Base-by-base conservation (phyloP, 2,113 vertebrate species). In the Lynx canadensis region DNA sequence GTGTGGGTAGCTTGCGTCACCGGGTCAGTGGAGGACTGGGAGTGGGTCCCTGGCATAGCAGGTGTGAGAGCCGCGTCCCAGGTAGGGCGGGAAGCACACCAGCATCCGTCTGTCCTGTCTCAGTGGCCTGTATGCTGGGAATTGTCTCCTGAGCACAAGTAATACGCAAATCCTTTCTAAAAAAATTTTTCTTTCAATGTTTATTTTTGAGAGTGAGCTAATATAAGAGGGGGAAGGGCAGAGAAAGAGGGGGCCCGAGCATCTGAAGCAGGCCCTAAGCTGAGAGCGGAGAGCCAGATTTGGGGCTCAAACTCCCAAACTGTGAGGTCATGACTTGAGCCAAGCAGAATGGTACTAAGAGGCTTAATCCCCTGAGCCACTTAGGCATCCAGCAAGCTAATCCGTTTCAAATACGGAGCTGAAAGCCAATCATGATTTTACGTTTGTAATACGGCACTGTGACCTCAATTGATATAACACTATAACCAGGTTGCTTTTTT, bases 51-150 rank as follows among this genome's bases (percentile, higher is more conserved):
- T 7, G 16, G 8, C 4, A 6, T 0, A 10, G 16, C 18, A 11
- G 45, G 3, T 3, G 1, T 41, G 10, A 21, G 81, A 83, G 25
- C 38, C 7, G 29, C 23, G 3, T 5, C 25, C 88, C 15, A 5
- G 29, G 13, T n/a, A n/a, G 10, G 16, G 3, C 7, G 6, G 2
- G 11, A 63, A n/a, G 23, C 4, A 21, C 12, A 1, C 1, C 10
- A 11, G 36, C 7, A 31, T 27, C 1, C 10, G 23, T 45, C 33
- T 12, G 5, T 29, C 7, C 16, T 82, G 2, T 14, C 4, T 12
- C 4, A 9, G 25, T n/a, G 36, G 15, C 27, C 63, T 19, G 25
- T 52, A 38, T 19, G 19, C 10, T 55, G 19, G 52, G 19, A 15
- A 45, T 33, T 27, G 12, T 91, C 48, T 31, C 13, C 33, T 73